Evolutionary conservation across 2,113 vertebrate species (phyloP), one percentile per base, ranked within the genome.

Genomic region (Thunnus maccoyii): DNA sequence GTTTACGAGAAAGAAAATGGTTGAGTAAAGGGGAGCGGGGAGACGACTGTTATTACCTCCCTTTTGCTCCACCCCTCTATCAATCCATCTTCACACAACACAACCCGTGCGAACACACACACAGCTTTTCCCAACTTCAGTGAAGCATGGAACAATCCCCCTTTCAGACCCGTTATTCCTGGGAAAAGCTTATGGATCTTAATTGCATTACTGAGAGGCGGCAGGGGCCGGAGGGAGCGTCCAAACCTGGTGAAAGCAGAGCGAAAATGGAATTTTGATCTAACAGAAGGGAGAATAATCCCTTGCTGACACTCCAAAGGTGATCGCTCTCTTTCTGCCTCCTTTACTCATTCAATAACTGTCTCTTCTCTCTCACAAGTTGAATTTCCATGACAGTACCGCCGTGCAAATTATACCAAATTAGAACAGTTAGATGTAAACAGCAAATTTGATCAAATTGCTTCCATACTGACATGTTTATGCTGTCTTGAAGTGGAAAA

Each of bases 191-290:
- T 93, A 93, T 86, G 61, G 89, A 89, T 90, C 92, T 91, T 94
- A 95, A 95, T 94, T 94, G 92, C 85, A 95, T 95, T 94, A 95
- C 81, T 66, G 51, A 79, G 80, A 86, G 85, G 79, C 56, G 9
- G 81, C 66, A 48, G 79, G 81, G 80, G 75, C 75, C 76, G 27
- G 30, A 64, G 32, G 80, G 72, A 86, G 62, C 44, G 3, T 80
- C 80, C 60, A 54, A 87, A 90, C 76, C 66, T 25, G 36, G 55
- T 68, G 86, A 86, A 87, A 71, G 76, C 66, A 17, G 81, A 89
- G 83, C 77, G 86, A 78, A 93, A 92, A 92, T 88, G 86, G 89
- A 94, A 94, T 94, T 94, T 87, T 92, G 91, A 92, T 94, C 91
- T 74, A 89, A 89, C 86, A 85, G 83, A 90, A 79, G 85, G 58